These are phyloP conservation scores for Lordiphosa stackelbergi DNA, from an alignment of 1,140 invertebrate genomes.

Conservation along the genomic window DNA sequence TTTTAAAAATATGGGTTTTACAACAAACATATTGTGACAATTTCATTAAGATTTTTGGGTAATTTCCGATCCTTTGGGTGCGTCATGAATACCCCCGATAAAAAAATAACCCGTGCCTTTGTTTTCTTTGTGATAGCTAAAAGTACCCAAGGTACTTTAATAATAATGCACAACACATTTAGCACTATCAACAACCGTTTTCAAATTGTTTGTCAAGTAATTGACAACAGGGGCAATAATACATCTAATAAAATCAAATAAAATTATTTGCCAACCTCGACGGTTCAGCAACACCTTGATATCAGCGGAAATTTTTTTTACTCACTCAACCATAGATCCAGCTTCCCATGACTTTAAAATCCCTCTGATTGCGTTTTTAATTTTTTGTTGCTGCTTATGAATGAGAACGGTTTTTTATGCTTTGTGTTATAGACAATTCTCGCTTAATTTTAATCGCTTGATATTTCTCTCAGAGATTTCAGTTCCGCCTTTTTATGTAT, in stretches of 20 bases:
- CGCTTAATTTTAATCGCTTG: slow-evolving; percentile 18
- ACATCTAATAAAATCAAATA: not conserved
- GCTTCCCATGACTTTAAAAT: slow-evolving; percentile 23
- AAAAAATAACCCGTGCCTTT: too few relatives aligned
- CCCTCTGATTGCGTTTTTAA: slow-evolving; percentile 8
- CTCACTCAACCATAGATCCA: too few relatives aligned
- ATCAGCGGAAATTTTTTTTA: slow-evolving; percentile 1
- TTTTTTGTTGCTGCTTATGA: slow-evolving; percentile 27
- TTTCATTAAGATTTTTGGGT: too few relatives aligned
- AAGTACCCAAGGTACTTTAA: slow-evolving; percentile 1
- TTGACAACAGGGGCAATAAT: slow-evolving; percentile 15
- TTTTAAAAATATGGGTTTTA: too few relatives aligned
- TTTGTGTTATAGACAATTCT: slow-evolving; percentile 19
- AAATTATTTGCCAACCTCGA: not conserved
- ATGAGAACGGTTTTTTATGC: slow-evolving; percentile 31
- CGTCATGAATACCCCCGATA: too few relatives aligned
- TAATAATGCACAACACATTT: slow-evolving; percentile 11
- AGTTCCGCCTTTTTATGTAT: slow-evolving; percentile 47
- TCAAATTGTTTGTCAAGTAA: slow-evolving; percentile 31
- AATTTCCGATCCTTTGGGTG: too few relatives aligned
- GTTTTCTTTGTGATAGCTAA: too few relatives aligned
- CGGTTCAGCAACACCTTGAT: not conserved
- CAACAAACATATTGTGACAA: too few relatives aligned
- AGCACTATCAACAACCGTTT: slow-evolving; percentile 13
- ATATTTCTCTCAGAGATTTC: slow-evolving; percentile 22